phyloP scores from a whole-genome alignment of 2,888 invertebrate species.

The Drosophila prolongata region DNA sequence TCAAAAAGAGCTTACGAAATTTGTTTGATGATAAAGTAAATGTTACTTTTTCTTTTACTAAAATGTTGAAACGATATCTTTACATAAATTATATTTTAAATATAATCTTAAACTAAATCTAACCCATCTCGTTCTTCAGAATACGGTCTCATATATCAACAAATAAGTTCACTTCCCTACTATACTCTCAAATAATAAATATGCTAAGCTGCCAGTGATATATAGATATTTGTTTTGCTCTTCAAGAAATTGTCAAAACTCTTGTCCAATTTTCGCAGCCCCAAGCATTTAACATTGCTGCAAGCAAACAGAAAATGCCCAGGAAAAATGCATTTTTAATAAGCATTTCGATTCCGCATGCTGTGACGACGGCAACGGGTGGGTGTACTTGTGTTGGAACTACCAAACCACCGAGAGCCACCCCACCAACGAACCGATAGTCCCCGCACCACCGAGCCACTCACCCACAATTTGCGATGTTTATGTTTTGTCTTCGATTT shows the following conservation, averaged over 20 bases:
- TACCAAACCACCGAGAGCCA: conserved; percentile 12
- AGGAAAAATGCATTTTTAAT: conserved; percentile 32
- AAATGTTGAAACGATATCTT: too few species aligned
- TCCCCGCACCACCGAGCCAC: conserved; percentile 4
- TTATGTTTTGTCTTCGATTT: conserved; percentile 77
- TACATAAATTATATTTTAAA: too few species aligned
- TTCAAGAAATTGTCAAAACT: conserved; percentile 29
- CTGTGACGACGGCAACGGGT: conserved; percentile 37
- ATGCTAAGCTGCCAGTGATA: conserved; percentile 1
- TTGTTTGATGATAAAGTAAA: too few species aligned
- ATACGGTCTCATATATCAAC: neutral
- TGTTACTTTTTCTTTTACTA: too few species aligned
- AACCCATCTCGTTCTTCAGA: neutral
- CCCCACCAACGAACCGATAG: conserved; percentile 11
- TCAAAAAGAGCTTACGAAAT: too few species aligned
- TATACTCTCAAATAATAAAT: conserved; percentile 14
- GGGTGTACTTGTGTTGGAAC: conserved; percentile 20
- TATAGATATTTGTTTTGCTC: conserved; percentile 3
- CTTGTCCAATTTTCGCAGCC: conserved; percentile 13
- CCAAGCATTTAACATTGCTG: neutral
- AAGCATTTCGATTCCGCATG: conserved; percentile 41
- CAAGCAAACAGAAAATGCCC: neutral
- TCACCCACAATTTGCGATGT: conserved; percentile 51
- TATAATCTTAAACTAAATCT: too few species aligned
- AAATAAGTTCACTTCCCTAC: neutral